Evolutionary conservation across 1,140 invertebrate species (phyloP).

Genomic region (Megalonaias nervosa): DNA sequence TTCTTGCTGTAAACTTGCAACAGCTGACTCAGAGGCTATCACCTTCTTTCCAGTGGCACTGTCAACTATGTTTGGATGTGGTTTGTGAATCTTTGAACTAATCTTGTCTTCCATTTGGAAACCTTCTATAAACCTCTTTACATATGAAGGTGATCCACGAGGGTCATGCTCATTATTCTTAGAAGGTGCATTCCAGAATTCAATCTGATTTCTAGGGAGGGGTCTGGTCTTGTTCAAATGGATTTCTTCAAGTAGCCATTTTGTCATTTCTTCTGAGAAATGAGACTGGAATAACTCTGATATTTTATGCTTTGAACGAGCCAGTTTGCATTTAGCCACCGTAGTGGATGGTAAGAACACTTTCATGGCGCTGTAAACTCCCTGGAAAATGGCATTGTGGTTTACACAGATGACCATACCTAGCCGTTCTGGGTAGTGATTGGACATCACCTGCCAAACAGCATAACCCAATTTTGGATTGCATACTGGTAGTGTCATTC

Average conservation of each 20-base stretch:
- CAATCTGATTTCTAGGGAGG: constrained; percentile 47
- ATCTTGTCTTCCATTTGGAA: constrained; percentile 19
- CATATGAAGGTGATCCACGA: constrained; percentile 61
- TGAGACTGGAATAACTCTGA: constrained; percentile 51
- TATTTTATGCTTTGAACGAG: constrained; percentile 58
- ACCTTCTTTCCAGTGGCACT: too few species aligned
- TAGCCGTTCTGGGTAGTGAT: constrained; percentile 68
- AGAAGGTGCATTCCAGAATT: constrained; percentile 62
- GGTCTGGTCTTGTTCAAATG: constrained; percentile 61
- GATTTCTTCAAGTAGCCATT: constrained; percentile 67
- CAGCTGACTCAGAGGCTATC: too few species aligned
- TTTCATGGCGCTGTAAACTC: constrained; percentile 68
- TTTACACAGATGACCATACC: constrained; percentile 66
- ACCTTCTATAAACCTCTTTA: constrained; percentile 54
- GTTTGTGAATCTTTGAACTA: constrained; percentile 43
- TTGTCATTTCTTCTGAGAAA: constrained; percentile 59
- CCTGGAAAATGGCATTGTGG: constrained; percentile 66
- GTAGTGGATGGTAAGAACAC: constrained; percentile 62
- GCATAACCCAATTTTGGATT: constrained; percentile 67
- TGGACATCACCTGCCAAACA: constrained; percentile 57
- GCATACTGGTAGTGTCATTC: constrained; percentile 65
- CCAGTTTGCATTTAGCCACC: constrained; percentile 57
- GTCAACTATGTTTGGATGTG: constrained; percentile 66
- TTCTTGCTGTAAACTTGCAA: too few species aligned
- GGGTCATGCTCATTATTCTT: constrained; percentile 57